A percentile compares a stretch with the other conserved stretches of the same genome.
phyloP scores from a whole-genome alignment of 2,113 vertebrate species.

The Vimba vimba region DNA sequence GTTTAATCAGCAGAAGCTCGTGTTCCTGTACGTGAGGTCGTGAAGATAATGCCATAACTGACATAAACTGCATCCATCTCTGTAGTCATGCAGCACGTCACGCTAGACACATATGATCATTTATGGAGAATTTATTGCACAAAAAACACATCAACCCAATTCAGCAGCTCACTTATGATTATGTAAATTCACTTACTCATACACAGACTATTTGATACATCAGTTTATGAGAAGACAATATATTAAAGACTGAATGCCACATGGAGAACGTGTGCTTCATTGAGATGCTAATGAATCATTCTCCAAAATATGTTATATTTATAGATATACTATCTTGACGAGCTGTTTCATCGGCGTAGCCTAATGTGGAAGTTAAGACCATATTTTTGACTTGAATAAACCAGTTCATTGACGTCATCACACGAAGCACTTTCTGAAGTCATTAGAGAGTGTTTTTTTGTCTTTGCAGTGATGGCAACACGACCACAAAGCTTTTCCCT shows the following conservation, averaged over 20 bases:
- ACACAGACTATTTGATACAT: no score
- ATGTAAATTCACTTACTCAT: not conserved
- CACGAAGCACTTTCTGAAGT: not conserved
- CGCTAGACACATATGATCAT: not conserved
- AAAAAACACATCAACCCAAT: not conserved
- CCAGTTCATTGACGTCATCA: not conserved
- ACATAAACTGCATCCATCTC: not conserved
- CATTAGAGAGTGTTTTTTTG: no score
- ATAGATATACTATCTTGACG: not conserved
- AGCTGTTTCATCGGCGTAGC: not conserved
- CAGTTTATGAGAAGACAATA: no score
- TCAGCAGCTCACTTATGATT: not conserved
- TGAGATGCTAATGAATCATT: not conserved
- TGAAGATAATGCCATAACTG: not conserved
- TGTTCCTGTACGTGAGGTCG: not conserved
- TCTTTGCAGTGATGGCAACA: not conserved
- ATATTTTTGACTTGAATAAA: not conserved
- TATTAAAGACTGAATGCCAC: no score
- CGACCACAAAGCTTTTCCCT: not conserved
- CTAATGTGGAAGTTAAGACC: not conserved
- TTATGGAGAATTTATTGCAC: not conserved
- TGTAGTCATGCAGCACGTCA: not conserved
- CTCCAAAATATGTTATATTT: not conserved
- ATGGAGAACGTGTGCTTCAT: not conserved
- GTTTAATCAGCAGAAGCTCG: not conserved